Evolutionary conservation across 2,113 vertebrate species (phyloP).

Genomic region (Perccottus glenii): DNA sequence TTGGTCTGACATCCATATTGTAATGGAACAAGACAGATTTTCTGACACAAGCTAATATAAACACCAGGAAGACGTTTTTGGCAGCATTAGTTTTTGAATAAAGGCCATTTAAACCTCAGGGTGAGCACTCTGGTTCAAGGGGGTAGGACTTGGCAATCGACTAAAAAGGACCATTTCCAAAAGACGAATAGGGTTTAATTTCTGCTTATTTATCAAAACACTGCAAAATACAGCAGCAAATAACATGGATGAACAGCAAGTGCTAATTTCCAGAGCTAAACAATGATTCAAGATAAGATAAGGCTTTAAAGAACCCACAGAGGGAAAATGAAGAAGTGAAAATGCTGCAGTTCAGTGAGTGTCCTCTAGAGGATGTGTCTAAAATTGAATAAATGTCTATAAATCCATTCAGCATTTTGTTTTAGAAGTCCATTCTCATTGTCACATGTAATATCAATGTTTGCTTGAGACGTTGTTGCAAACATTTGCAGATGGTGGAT

Average conservation of each 20-base stretch:
- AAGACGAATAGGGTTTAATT: constrained; percentile 43
- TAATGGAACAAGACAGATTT: constrained; percentile 50
- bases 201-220: constrained; percentile 22
- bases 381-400: no score
- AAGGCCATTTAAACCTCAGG: constrained; percentile 58
- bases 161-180: constrained; percentile 27
- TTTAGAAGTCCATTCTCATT: no score
- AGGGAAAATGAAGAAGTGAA: no score
- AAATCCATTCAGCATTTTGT: no score
- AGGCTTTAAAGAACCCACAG: no score
- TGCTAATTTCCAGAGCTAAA: background rate
- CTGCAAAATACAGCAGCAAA: background rate
- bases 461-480: no score
- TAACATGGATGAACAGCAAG: constrained; percentile 17
- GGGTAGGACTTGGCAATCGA: constrained; percentile 50
- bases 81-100: constrained; percentile 51
- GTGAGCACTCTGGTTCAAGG: constrained; percentile 47
- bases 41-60: constrained; percentile 55
- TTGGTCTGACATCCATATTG: constrained; percentile 37
- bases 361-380: no score
- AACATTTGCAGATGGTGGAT: no score
- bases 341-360: no score
- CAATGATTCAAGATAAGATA: background rate
- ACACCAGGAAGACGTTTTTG: constrained; percentile 48
- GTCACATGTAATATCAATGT: no score